Conservation (phyloP, 64 coral and sea anemone genomes). For the Pocillopora damicornis region DNA sequence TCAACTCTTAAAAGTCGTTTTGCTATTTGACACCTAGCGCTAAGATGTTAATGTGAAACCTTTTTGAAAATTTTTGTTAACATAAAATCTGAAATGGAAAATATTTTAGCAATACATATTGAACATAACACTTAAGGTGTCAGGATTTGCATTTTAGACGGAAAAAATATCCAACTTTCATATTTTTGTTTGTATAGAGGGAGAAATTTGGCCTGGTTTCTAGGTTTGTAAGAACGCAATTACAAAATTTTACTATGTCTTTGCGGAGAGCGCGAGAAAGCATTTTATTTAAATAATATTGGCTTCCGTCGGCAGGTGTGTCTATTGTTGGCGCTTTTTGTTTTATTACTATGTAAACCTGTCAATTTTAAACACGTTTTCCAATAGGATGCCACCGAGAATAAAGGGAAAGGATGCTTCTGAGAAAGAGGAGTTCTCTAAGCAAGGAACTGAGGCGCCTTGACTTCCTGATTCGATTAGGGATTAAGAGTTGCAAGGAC, state of each 20-base stretch:
- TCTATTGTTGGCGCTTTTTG: slow-evolving; percentile 8
- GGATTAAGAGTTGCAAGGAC: neutral
- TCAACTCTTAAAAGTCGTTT: neutral
- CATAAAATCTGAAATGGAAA: slow-evolving; percentile 6
- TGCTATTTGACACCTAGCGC: neutral
- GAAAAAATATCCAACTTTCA: neutral
- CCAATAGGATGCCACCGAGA: slow-evolving; percentile 1
- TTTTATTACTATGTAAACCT: slow-evolving; percentile 39
- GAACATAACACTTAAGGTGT: too few species aligned
- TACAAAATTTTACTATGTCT: neutral
- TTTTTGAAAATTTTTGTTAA: neutral
- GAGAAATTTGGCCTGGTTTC: neutral
- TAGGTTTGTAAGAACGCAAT: neutral
- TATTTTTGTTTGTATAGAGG: neutral
- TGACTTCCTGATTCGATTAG: slow-evolving; percentile 30
- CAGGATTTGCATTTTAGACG: neutral
- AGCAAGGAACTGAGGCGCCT: neutral
- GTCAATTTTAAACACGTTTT: slow-evolving; percentile 8
- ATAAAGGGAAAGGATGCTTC: neutral
- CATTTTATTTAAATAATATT: slow-evolving; percentile 5
- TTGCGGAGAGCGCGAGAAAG: neutral
- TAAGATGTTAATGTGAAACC: slow-evolving; percentile 11
- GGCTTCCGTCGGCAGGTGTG: slow-evolving; percentile 4
- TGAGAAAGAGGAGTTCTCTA: neutral
- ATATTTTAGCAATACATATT: neutral